A percentile compares a stretch with the other conserved stretches of the same genome.
Conservation (phyloP, 92 coral and sea anemone genomes). For the Diadumene lineata region DNA sequence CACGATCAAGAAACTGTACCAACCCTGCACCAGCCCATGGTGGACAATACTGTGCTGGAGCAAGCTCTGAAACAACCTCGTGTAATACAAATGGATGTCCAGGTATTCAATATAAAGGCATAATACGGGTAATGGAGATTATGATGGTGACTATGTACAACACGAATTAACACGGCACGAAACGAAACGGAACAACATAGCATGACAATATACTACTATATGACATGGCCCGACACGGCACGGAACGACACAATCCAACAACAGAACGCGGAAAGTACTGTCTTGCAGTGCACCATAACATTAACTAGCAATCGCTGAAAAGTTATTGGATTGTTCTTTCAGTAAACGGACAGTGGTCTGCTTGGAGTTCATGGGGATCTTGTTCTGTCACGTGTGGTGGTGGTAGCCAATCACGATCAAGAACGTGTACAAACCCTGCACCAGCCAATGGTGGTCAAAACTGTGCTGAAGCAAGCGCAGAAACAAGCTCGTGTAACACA, state of each 20-base stretch:
- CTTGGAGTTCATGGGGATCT: neutral
- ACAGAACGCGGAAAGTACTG: too few relatives aligned
- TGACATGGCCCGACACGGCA: too few relatives aligned
- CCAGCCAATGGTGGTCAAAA: neutral
- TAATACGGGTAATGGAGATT: neutral
- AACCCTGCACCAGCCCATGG: conserved; percentile 31
- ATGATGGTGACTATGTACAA: neutral
- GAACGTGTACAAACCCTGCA: neutral
- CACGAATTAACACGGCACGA: neutral
- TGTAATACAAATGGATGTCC: neutral
- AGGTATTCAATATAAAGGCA: neutral
- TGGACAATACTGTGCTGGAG: conserved; percentile 20
- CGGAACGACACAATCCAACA: too few relatives aligned
- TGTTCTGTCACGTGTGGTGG: neutral
- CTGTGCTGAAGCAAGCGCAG: neutral
- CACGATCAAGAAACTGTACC: conserved; percentile 22
- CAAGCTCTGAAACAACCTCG: neutral
- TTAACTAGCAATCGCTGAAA: neutral
- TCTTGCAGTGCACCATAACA: too few relatives aligned
- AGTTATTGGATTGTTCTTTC: neutral
- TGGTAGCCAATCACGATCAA: neutral
- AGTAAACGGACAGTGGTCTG: neutral
- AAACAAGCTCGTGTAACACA: neutral
- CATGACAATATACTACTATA: neutral
- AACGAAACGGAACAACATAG: neutral